Evolutionary conservation across 2,888 invertebrate species (phyloP).

Genomic region (Orchesellides sinensis): DNA sequence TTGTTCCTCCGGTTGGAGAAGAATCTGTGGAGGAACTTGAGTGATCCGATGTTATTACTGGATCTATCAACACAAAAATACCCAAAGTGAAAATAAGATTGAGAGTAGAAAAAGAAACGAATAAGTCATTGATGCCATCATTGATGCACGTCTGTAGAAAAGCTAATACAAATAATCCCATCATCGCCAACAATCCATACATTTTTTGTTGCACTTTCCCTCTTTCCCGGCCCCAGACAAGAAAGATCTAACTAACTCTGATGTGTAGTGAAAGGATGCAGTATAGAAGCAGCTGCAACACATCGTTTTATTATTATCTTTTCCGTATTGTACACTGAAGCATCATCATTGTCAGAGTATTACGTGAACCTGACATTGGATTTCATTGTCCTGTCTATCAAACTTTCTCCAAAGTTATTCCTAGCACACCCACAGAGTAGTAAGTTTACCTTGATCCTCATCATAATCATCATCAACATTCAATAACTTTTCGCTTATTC

Average conservation of each 20-base stretch:
- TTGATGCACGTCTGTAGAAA: background rate
- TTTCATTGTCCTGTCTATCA: slow-evolving; percentile 56
- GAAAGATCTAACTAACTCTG: no score
- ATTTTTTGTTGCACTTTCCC: background rate
- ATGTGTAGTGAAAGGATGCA: no score
- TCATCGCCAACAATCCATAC: slow-evolving; percentile 33
- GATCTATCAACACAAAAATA: slow-evolving; percentile 61
- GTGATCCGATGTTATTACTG: slow-evolving; percentile 80
- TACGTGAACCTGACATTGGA: slow-evolving; percentile 62
- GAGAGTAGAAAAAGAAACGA: background rate
- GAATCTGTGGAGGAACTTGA: slow-evolving; percentile 89
- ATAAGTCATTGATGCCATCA: background rate
- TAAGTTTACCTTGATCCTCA: background rate
- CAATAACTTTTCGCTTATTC: slow-evolving; percentile 28
- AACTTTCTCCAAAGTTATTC: slow-evolving; percentile 3
- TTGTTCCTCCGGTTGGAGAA: slow-evolving; percentile 78
- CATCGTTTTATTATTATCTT: slow-evolving; percentile 26
- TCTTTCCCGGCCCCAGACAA: background rate
- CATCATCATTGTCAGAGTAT: slow-evolving; percentile 41
- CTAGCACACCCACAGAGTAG: slow-evolving; percentile 2
- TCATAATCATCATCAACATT: slow-evolving; percentile 8
- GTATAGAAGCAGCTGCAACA: no score
- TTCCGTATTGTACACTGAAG: slow-evolving; percentile 2
- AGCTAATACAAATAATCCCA: slow-evolving; percentile 25
- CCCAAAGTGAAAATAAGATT: background rate